phyloP scores from a whole-genome alignment of 2,113 vertebrate genomes.

The Ammodramus savannarum region DNA sequence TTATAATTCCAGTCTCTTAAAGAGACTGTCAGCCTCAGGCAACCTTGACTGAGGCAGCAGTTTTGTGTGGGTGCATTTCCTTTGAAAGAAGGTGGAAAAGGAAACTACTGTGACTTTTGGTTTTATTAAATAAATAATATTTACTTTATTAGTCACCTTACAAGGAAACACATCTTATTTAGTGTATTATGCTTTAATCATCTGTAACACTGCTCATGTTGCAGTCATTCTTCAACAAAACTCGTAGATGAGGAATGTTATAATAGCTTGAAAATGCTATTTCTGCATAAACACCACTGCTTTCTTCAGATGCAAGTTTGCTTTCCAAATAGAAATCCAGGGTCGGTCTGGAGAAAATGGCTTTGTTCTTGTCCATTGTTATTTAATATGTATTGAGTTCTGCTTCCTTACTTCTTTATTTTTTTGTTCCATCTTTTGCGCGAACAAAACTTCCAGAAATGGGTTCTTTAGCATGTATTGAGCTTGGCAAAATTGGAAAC shows the following conservation, averaged over 20 bases:
- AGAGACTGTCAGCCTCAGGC: not conserved
- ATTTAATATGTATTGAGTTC: not conserved
- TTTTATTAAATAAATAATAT: too few relatives aligned
- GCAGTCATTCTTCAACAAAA: not conserved
- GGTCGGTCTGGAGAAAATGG: not conserved
- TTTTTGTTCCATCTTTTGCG: not conserved
- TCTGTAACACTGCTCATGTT: not conserved
- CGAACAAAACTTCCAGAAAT: not conserved
- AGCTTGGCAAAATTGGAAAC: not conserved
- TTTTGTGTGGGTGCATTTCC: not conserved
- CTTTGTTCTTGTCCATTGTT: not conserved
- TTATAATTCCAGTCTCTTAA: not conserved
- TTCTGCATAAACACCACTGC: not conserved
- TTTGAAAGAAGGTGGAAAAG: not conserved
- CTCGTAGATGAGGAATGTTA: not conserved
- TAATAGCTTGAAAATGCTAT: not conserved
- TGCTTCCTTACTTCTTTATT: not conserved
- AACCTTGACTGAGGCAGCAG: not conserved
- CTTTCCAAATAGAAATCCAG: not conserved
- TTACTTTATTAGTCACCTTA: not conserved
- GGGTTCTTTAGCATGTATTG: not conserved
- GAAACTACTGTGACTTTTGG: not conserved
- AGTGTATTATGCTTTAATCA: not conserved
- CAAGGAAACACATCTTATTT: not conserved
- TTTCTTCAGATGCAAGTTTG: not conserved